These are phyloP conservation scores for Serinus canaria DNA, from an alignment of 2,113 vertebrate genomes.

Conservation along the genomic window DNA sequence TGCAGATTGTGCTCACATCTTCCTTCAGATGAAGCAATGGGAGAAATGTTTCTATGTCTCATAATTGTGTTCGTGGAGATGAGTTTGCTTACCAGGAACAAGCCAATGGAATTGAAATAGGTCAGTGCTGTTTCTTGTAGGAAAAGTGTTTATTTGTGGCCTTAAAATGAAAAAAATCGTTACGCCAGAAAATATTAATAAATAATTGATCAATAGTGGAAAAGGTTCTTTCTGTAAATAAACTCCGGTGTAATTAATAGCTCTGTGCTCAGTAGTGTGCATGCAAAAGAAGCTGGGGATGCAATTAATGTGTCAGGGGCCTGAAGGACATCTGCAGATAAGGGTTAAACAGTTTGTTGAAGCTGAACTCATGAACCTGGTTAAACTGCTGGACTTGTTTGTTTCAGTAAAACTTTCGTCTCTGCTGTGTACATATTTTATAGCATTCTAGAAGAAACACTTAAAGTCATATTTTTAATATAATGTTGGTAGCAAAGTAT, in stretches of 20 bases:
- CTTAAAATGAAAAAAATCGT: slow-evolving; percentile 69
- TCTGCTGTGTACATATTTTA: slow-evolving; percentile 15
- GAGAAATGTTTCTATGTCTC: not conserved
- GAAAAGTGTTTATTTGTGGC: slow-evolving; percentile 47
- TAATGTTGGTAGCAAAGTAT: slow-evolving; percentile 62
- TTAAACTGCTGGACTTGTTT: slow-evolving; percentile 78
- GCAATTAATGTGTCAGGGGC: slow-evolving; percentile 78
- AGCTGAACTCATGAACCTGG: slow-evolving; percentile 74
- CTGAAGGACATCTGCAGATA: slow-evolving; percentile 85
- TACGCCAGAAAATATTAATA: slow-evolving; percentile 83
- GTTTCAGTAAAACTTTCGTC: slow-evolving; percentile 72
- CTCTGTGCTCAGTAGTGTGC: slow-evolving; percentile 85
- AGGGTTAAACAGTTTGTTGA: slow-evolving; percentile 82
- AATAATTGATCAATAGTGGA: slow-evolving; percentile 89
- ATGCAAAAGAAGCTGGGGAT: slow-evolving; percentile 81
- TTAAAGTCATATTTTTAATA: slow-evolving; percentile 56
- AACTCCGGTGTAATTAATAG: slow-evolving; percentile 90
- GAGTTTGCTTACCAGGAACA: not conserved
- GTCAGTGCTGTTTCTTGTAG: slow-evolving; percentile 12
- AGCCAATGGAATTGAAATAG: slow-evolving; percentile 2
- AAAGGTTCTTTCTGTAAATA: slow-evolving; percentile 81
- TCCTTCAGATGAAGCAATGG: not conserved
- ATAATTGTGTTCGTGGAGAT: not conserved
- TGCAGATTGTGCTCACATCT: not conserved
- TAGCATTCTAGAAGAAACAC: slow-evolving; percentile 55